These are phyloP conservation scores for Nanorana parkeri DNA, from an alignment of 2,113 vertebrate species.

Conservation along the genomic window DNA sequence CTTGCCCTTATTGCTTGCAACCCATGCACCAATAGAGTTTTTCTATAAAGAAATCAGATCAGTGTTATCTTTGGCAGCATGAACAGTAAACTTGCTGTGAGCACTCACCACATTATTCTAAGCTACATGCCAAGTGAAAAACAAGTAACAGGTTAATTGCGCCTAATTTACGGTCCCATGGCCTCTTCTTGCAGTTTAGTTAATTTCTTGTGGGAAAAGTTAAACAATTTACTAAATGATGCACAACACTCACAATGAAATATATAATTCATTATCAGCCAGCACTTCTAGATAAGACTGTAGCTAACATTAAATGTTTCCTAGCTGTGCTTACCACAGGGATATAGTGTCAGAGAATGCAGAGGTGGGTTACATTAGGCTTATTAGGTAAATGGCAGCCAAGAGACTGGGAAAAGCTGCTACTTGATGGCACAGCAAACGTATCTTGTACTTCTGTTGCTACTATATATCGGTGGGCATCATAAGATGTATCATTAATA, in stretches of 20 bases:
- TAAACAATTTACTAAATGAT: slow-evolving; percentile 60
- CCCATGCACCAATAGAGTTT: not conserved
- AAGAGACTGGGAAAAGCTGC: not conserved
- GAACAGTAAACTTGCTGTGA: slow-evolving; percentile 15
- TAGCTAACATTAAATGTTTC: slow-evolving; percentile 42
- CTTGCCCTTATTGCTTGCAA: too few relatives aligned
- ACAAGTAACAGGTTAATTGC: slow-evolving; percentile 61
- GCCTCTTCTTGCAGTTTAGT: slow-evolving; percentile 57
- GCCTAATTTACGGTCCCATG: slow-evolving; percentile 63
- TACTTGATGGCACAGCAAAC: not conserved
- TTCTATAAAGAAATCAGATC: slow-evolving; percentile 8
- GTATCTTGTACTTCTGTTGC: too few relatives aligned
- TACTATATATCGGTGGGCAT: too few relatives aligned
- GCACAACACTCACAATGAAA: slow-evolving; percentile 67
- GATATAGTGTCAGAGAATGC: slow-evolving; percentile 16
- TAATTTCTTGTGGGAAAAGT: slow-evolving; percentile 63
- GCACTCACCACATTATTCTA: slow-evolving; percentile 7
- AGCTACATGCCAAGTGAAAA: slow-evolving; percentile 60
- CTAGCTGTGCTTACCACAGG: slow-evolving; percentile 44
- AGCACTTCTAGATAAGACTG: slow-evolving; percentile 41
- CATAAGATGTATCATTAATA: too few relatives aligned
- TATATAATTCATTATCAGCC: slow-evolving; percentile 66
- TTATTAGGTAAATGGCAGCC: not conserved
- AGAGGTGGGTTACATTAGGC: slow-evolving; percentile 8
- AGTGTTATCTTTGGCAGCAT: slow-evolving; percentile 2